A percentile compares a stretch with the other conserved stretches of the same genome.
phyloP scores from a whole-genome alignment of 64 coral and sea anemone species.

The Montipora capricornis region DNA sequence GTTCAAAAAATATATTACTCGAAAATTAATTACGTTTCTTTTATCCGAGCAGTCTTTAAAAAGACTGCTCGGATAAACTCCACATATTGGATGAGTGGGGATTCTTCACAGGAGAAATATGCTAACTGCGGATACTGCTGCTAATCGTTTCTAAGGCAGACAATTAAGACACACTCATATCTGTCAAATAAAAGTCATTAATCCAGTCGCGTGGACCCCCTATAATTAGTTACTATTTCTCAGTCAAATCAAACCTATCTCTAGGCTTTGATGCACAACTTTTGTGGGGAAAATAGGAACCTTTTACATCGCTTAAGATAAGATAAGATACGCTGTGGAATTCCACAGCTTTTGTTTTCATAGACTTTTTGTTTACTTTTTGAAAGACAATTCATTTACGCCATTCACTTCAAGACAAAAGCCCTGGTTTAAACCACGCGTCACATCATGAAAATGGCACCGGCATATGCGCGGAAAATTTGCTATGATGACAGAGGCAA shows the following conservation, averaged over 20 bases:
- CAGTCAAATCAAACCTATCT: not conserved
- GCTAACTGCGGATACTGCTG: not conserved
- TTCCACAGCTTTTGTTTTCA: conserved; percentile 48
- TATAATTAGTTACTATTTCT: not conserved
- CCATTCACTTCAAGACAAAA: conserved; percentile 26
- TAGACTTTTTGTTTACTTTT: conserved; percentile 22
- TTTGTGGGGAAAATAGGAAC: no score
- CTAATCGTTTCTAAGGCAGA: conserved; percentile 22
- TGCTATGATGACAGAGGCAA: not conserved
- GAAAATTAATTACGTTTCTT: no score
- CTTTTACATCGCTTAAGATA: no score
- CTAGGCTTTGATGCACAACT: not conserved
- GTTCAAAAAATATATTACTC: no score
- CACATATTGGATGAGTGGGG: no score
- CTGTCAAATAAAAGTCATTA: conserved; percentile 27
- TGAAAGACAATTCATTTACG: conserved; percentile 37
- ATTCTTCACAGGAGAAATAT: conserved; percentile 19
- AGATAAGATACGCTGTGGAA: not conserved
- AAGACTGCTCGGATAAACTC: no score
- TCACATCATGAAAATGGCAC: not conserved
- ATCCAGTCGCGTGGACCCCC: not conserved
- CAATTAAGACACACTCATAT: conserved; percentile 28
- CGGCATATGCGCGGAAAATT: not conserved
- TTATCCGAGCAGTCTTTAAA: no score
- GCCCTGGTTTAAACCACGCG: not conserved